Evolutionary conservation across 2,888 invertebrate genomes (phyloP), one percentile per base, ranked within the genome.

Genomic region (Corbicula japonica): DNA sequence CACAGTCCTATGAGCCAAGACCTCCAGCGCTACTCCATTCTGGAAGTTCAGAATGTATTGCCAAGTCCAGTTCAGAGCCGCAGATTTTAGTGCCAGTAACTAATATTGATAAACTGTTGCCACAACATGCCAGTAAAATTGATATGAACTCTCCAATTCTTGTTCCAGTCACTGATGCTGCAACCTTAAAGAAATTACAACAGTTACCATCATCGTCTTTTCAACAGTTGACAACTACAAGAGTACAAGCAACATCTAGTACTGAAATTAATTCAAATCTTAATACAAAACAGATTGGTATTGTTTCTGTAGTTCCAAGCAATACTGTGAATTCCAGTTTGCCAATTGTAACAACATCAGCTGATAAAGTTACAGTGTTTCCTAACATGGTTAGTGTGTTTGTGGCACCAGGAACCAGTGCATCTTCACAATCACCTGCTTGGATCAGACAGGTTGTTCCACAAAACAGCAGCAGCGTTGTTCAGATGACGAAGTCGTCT

Each of bases 141-240:
- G 76, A 79, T 35, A 68, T 79, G 58, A 79, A 66, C 23, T 68
- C 82, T 18, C 79, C 79, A 23, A 75, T 78, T 4, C 69, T 76
- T 6, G 83, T 83, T 18, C 83, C 83, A 35, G 76, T 79, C 0
- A 76, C 76, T n/a, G 74, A 76, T 48, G 62, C 71, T 38, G 46
- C 46, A 12, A 56, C 76, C 60, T 56, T 79, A 23, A 70, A 76
- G 48, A 72, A 35, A 21, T 62, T 66, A 32, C 65, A 63, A 34
- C 68, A 48, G 21, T 48, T 41, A 26, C 56, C 68, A 28, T 10
- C 38, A 23, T 61, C 44, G 8, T 44, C 48, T 28, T 38, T 52
- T 35, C 38, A 56, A 18, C 48, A 52, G 18, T 34, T 56, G 0
- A n/a, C 44, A 5, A 21, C 32, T 23, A 23, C 69, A 44, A 48